phyloP scores from a whole-genome alignment of 2,113 vertebrate species.

The Chionomys nivalis region DNA sequence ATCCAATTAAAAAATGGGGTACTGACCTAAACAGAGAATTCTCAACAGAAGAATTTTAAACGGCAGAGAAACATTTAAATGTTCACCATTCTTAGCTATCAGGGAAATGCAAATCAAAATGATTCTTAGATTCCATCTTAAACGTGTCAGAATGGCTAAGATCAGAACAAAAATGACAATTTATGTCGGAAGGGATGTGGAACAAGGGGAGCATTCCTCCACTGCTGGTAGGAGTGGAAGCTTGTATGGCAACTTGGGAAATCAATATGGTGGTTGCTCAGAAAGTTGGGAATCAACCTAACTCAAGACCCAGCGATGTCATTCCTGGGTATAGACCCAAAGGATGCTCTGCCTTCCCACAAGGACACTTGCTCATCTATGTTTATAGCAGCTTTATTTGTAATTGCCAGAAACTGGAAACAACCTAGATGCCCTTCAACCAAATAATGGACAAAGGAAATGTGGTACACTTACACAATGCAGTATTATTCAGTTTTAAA shows the following conservation, averaged over 20 bases:
- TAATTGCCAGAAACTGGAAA: background rate
- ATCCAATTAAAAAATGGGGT: background rate
- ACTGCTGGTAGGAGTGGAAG: background rate
- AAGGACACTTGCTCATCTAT: background rate
- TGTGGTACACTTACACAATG: background rate
- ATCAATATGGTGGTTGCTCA: background rate
- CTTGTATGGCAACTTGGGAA: background rate
- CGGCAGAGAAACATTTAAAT: background rate
- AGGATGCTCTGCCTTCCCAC: background rate
- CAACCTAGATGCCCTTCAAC: background rate
- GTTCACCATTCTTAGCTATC: background rate
- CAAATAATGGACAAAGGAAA: background rate
- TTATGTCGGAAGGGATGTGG: background rate
- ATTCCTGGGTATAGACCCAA: background rate
- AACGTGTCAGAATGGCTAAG: background rate
- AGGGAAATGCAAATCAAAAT: background rate
- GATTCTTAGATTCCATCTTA: background rate
- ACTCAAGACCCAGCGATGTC: background rate
- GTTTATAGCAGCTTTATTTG: background rate
- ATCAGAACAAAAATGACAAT: background rate
- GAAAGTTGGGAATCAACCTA: background rate
- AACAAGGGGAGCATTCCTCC: background rate
- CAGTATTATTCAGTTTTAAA: background rate
- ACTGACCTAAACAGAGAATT: background rate
- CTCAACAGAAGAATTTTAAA: background rate